Percentiles rank a stretch among this genome's conserved stretches.
phyloP scores from a whole-genome alignment of 2,888 invertebrate species.

The Lasioglossum marginatum region DNA sequence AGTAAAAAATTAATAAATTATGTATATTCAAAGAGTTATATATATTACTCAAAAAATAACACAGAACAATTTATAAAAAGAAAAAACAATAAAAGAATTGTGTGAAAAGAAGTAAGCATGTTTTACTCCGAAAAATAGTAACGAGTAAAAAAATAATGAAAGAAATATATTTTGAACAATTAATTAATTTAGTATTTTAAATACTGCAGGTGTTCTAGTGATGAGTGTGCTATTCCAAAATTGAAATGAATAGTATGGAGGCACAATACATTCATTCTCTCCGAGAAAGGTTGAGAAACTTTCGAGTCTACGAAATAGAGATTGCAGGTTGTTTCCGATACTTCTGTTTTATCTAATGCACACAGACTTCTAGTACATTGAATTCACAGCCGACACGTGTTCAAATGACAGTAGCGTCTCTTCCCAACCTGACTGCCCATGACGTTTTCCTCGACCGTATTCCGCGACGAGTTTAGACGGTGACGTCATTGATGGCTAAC shows the following conservation, averaged over 20 bases:
- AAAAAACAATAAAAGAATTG: not conserved
- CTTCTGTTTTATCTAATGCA: conserved; percentile 1
- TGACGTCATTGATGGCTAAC: conserved; percentile 79
- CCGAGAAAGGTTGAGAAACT: not conserved
- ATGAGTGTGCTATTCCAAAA: not conserved
- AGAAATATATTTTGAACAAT: not conserved
- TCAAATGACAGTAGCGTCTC: conserved; percentile 19
- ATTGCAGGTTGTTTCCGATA: not conserved
- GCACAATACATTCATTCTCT: not conserved
- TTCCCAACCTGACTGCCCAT: conserved; percentile 42
- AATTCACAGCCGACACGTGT: conserved; percentile 21
- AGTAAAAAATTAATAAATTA: not conserved
- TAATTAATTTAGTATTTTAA: not conserved
- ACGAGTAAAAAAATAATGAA: not conserved
- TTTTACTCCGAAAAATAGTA: not conserved
- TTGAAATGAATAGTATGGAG: not conserved
- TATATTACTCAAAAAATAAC: not conserved
- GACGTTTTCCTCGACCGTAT: conserved; percentile 68
- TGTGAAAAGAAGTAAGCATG: not conserved
- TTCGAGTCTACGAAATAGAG: not conserved
- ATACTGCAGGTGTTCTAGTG: not conserved
- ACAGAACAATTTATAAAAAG: not conserved
- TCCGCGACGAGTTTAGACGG: conserved; percentile 75
- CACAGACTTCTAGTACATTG: conserved; percentile 4
- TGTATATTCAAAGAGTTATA: not conserved